These are phyloP conservation scores for Drosophila rufa DNA, from an alignment of 1,140 invertebrate genomes.

Conservation along the genomic window DNA sequence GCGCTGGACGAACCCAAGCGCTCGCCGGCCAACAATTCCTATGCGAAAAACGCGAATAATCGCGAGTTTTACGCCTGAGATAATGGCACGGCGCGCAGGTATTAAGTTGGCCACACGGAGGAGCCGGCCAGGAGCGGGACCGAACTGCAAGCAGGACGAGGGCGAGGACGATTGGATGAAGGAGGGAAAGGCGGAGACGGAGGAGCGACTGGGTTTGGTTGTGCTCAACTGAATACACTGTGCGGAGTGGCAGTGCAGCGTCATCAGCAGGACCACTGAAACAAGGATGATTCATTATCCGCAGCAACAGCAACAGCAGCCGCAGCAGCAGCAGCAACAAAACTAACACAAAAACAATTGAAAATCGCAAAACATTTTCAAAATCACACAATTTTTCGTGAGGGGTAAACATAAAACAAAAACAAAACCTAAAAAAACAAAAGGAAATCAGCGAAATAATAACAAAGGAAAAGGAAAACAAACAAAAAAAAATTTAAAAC, in stretches of 20 bases:
- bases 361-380: slow-evolving; percentile 48
- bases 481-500: slow-evolving; percentile 52
- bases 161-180: slow-evolving; percentile 1
- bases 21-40: slow-evolving; percentile 95
- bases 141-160: slow-evolving; percentile 23
- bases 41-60: slow-evolving; percentile 95
- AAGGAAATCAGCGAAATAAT: slow-evolving; percentile 23
- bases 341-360: slow-evolving; percentile 52
- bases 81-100: slow-evolving; percentile 83
- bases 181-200: background rate
- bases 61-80: slow-evolving; percentile 98
- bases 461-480: slow-evolving; percentile 23
- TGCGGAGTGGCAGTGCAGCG: slow-evolving; percentile 51
- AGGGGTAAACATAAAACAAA: slow-evolving; percentile 54
- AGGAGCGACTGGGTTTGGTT: slow-evolving; percentile 23
- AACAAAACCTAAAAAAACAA: slow-evolving; percentile 11
- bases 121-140: slow-evolving; percentile 18
- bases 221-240: slow-evolving; percentile 73
- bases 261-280: slow-evolving; percentile 30
- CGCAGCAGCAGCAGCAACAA: slow-evolving; percentile 45
- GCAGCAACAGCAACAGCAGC: slow-evolving; percentile 14
- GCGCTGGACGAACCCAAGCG: slow-evolving; percentile 98
- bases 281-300: slow-evolving; percentile 33
- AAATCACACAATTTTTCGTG: slow-evolving; percentile 66
- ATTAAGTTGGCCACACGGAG: slow-evolving; percentile 59